Evolutionary conservation across 2,113 vertebrate species (phyloP), one percentile per base, ranked within the genome.

Genomic region (Eubucco bourcierii): DNA sequence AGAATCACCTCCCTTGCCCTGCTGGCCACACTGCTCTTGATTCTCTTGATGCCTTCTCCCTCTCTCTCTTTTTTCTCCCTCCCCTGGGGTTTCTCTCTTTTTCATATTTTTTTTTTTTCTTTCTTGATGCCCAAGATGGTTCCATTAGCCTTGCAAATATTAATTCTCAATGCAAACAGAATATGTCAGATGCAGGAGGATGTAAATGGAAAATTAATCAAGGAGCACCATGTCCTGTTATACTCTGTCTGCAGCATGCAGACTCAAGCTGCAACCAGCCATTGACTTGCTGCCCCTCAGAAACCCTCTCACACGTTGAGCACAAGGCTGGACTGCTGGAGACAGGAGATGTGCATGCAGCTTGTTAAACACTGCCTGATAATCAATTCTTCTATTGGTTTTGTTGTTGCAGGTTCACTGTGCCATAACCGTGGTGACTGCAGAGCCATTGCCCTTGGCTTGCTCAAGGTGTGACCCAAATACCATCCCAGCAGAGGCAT

Each of bases 121-220:
- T 90, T 60, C 56, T 86, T 87, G 76, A 81, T 94, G 85, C 71
- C 91, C 90, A 94, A 84, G 94, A 94, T 94, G 87, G 81, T 96
- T 96, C 84, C 89, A 95, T 96, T 95, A 95, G 85, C 94, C 95
- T 74, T 95, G 93, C 93, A 97, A 96, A 97, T 80, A 97, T 97
- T 97, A 97, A 96, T 97, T 96, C 96, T 90, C 75, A 96, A 47
- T 94, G 90, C 95, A 97, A 97, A 97, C 95, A 97, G 79, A 96
- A 74, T 81, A 63, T 96, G 92, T 81, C 87, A 88, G 80, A 81
- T 90, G 56, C 34, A 67, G 84, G 86, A 80, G 66, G 89, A 95
- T 80, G 93, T 94, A 96, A 95, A 94, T 75, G 95, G 96, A 96
- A 97, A 97, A 96, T 96, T 97, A 97, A 97, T 96, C 94, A 92